These are phyloP conservation scores for Siphamia tubifer DNA, from an alignment of 2,113 vertebrate species.

Conservation along the genomic window DNA sequence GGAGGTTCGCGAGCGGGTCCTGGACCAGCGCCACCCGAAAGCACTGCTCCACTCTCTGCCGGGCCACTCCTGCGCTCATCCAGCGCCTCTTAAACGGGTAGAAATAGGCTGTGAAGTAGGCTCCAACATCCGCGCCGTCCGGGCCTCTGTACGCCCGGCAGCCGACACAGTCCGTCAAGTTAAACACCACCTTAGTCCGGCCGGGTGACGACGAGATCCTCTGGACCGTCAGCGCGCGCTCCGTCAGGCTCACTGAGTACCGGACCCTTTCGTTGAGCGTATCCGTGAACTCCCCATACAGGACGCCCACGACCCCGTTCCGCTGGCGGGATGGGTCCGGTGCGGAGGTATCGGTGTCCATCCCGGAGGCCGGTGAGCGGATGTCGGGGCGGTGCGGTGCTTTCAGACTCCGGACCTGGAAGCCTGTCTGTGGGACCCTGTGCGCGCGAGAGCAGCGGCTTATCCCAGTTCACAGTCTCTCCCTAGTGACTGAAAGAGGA, in stretches of 20 bases:
- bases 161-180: slow-evolving; percentile 77
- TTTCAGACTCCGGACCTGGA: slow-evolving; percentile 38
- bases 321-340: slow-evolving; percentile 59
- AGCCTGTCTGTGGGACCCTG: slow-evolving; percentile 60
- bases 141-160: slow-evolving; percentile 69
- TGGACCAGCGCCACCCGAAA: slow-evolving; percentile 75
- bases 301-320: slow-evolving; percentile 56
- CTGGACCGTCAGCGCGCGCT: slow-evolving; percentile 70
- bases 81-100: slow-evolving; percentile 77
- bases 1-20: slow-evolving; percentile 74
- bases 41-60: slow-evolving; percentile 77
- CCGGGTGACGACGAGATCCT: slow-evolving; percentile 65
- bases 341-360: slow-evolving; percentile 67
- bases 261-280: slow-evolving; percentile 66
- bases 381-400: slow-evolving; percentile 54
- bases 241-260: slow-evolving; percentile 75
- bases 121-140: slow-evolving; percentile 65
- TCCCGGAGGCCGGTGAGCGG: slow-evolving; percentile 65
- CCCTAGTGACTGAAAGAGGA: slow-evolving; percentile 72
- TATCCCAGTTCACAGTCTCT: slow-evolving; percentile 58
- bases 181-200: slow-evolving; percentile 67
- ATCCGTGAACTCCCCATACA: slow-evolving; percentile 80
- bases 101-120: slow-evolving; percentile 78
- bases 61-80: slow-evolving; percentile 75
- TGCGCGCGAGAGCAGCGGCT: slow-evolving; percentile 24